phyloP scores from a whole-genome alignment of 2,113 vertebrate species.

The Heteronetta atricapilla region DNA sequence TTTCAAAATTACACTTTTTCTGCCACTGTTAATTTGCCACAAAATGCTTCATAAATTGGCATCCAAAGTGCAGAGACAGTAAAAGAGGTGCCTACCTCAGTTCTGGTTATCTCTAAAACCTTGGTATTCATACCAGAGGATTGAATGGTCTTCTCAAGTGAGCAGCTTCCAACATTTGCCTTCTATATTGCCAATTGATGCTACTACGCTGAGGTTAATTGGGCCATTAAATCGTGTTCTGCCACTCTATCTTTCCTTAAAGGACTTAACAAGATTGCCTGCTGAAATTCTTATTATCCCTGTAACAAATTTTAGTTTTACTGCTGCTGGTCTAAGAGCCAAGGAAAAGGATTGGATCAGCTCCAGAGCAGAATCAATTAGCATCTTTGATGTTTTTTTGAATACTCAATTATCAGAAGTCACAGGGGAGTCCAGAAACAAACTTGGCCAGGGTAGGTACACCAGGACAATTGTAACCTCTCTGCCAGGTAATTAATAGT shows the following conservation, averaged over 20 bases:
- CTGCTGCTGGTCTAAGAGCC: background rate
- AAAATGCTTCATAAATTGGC: background rate
- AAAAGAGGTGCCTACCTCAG: background rate
- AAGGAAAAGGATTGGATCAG: background rate
- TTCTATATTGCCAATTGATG: background rate
- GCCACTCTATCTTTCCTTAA: background rate
- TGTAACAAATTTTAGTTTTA: conserved; percentile 22
- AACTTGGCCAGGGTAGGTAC: background rate
- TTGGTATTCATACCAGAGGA: background rate
- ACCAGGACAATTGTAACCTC: background rate
- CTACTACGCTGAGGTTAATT: conserved; percentile 18
- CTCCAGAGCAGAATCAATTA: background rate
- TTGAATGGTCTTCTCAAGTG: background rate
- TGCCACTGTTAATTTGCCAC: background rate
- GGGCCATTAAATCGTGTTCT: background rate
- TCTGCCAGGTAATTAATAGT: background rate
- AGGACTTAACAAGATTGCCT: conserved; percentile 25
- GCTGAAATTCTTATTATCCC: conserved; percentile 32
- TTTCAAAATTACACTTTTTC: conserved; percentile 32
- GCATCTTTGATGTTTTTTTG: background rate
- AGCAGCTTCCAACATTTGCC: background rate
- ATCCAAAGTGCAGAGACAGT: background rate
- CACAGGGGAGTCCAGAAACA: background rate
- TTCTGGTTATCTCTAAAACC: background rate
- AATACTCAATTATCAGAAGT: background rate